Percentiles rank a stretch among this genome's conserved stretches.
Evolutionary conservation across 1,140 invertebrate genomes (phyloP).

Genomic region (Bombyx mori): DNA sequence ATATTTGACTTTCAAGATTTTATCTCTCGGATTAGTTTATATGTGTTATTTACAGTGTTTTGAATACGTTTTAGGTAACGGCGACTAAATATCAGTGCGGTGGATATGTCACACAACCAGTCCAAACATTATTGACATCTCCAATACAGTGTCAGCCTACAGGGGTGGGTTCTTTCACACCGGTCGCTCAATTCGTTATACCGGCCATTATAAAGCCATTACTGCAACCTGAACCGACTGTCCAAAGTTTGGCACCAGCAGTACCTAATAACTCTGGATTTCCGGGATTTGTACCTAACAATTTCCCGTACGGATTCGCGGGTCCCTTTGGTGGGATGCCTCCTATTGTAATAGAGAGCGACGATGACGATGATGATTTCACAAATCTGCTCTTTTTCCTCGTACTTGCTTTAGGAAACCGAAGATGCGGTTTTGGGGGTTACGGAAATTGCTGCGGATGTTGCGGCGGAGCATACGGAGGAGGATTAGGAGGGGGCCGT

Average conservation of each 20-base stretch:
- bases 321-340: constrained; percentile 14
- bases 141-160: constrained; percentile 1
- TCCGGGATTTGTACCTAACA: neutral
- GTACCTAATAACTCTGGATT: constrained; percentile 7
- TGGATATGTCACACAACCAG: constrained; percentile 12
- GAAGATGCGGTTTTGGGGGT: constrained; percentile 6
- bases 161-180: constrained; percentile 19
- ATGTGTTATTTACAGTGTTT: no score
- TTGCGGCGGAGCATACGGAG: neutral
- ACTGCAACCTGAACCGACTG: constrained; percentile 11
- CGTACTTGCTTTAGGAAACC: constrained; percentile 31
- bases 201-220: constrained; percentile 32
- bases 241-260: constrained; percentile 8
- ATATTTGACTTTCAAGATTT: no score
- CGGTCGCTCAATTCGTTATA: constrained; percentile 30
- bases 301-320: constrained; percentile 2
- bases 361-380: constrained; percentile 29
- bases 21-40: no score
- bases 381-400: constrained; percentile 34
- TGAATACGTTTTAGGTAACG: no score
- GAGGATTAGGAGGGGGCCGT: constrained; percentile 7
- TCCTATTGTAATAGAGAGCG: constrained; percentile 19
- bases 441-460: constrained; percentile 7
- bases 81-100: constrained; percentile 15
- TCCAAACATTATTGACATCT: constrained; percentile 1